Conservation (phyloP, 64 coral and sea anemone genomes). For the Astreopora myriophthalma region DNA sequence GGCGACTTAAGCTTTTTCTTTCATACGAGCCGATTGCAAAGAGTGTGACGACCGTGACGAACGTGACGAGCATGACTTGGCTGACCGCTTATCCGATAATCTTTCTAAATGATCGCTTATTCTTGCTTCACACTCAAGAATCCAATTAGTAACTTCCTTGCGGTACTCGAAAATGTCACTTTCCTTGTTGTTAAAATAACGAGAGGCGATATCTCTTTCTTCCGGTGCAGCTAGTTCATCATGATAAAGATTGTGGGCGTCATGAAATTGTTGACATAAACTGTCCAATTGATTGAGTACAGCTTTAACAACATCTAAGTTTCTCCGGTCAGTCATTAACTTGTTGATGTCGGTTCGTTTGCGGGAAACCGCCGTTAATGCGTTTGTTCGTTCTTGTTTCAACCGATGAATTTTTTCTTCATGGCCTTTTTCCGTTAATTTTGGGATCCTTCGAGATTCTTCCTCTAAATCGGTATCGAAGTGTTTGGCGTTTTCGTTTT, state of each 20-base stretch:
- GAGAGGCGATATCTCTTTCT: not conserved
- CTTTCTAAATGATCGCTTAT: too few relatives aligned
- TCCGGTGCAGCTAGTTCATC: not conserved
- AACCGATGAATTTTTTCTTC: not conserved
- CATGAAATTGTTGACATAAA: conserved; percentile 15
- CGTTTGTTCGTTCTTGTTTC: not conserved
- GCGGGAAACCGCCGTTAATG: not conserved
- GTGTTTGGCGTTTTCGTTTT: not conserved
- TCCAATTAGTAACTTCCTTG: too few relatives aligned
- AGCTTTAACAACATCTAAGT: too few relatives aligned
- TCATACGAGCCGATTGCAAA: too few relatives aligned
- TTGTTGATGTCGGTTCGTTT: not conserved
- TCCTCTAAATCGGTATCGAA: not conserved
- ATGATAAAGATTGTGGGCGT: not conserved
- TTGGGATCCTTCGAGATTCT: not conserved
- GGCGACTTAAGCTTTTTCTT: too few relatives aligned
- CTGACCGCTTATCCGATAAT: too few relatives aligned
- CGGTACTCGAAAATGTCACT: too few relatives aligned
- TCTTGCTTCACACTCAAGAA: too few relatives aligned
- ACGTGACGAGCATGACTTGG: too few relatives aligned
- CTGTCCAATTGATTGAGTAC: not conserved
- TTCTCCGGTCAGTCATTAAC: not conserved
- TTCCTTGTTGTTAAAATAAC: not conserved
- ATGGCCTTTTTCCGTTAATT: not conserved
- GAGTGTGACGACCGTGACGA: too few relatives aligned